Percentiles rank a stretch among this genome's conserved stretches.
Conservation (phyloP, 2,797 vertebrate species). For the Siniperca scherzeri region DNA sequence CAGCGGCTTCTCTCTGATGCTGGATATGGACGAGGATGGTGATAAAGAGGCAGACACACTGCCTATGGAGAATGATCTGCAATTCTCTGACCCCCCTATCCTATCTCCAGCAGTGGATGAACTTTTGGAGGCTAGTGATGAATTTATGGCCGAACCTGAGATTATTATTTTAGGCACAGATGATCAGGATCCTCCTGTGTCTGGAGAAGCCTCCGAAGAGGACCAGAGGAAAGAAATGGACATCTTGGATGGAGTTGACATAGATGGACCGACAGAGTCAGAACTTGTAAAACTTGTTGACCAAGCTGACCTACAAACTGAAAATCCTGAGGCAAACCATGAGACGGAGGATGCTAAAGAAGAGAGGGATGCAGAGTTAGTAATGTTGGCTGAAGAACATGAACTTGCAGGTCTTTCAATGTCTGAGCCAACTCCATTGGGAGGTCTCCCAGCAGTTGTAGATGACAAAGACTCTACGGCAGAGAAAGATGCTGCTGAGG, state of each 20-base stretch:
- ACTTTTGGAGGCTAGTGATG: slow-evolving; percentile 23
- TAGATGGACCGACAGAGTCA: slow-evolving; percentile 13
- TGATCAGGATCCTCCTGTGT: slow-evolving; percentile 29
- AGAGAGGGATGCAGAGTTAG: slow-evolving; percentile 12
- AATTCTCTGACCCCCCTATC: slow-evolving; percentile 4
- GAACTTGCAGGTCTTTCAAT: neutral
- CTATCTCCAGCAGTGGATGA: slow-evolving; percentile 10
- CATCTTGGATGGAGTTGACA: slow-evolving; percentile 26
- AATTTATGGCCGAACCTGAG: slow-evolving; percentile 45
- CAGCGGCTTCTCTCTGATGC: slow-evolving; percentile 89
- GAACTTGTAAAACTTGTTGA: slow-evolving; percentile 8
- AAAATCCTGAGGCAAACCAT: slow-evolving; percentile 23
- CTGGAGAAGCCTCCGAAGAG: slow-evolving; percentile 32
- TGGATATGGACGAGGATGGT: slow-evolving; percentile 90
- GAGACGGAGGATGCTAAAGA: slow-evolving; percentile 17
- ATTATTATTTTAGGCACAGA: slow-evolving; percentile 55
- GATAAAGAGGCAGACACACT: slow-evolving; percentile 42
- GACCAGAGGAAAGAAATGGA: slow-evolving; percentile 44
- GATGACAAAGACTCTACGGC: slow-evolving; percentile 2
- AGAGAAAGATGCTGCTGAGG: slow-evolving; percentile 10
- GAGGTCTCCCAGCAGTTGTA: slow-evolving; percentile 14
- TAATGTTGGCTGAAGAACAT: slow-evolving; percentile 26
- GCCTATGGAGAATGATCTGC: slow-evolving; percentile 53
- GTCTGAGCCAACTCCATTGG: slow-evolving; percentile 17
- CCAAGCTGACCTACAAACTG: slow-evolving; percentile 27